phyloP scores from a whole-genome alignment of 53 echinoderm and acorn worm genomes.

The Actinopyga echinites region DNA sequence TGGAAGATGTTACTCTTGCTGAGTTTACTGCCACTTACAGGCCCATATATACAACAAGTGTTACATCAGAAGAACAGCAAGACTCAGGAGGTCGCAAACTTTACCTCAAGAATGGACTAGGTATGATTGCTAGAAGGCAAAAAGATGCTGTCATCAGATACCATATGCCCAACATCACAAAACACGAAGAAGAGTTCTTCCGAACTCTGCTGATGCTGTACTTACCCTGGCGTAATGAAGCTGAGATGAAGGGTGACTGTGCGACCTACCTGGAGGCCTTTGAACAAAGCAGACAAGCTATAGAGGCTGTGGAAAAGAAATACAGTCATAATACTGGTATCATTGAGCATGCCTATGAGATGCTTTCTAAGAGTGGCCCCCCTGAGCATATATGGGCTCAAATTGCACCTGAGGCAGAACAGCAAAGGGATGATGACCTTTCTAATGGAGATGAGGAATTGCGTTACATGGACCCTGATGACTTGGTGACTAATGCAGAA shows the following conservation, averaged over 20 bases:
- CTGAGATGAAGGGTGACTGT: neutral
- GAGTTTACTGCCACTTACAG: slow-evolving; percentile 37
- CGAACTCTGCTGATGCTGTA: slow-evolving; percentile 35
- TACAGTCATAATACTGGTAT: neutral
- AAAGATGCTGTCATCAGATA: neutral
- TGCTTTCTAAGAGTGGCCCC: slow-evolving; percentile 3
- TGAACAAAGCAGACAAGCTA: neutral
- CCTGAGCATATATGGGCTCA: slow-evolving; percentile 51
- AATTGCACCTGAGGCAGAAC: slow-evolving; percentile 24
- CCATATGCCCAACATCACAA: neutral
- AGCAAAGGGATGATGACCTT: slow-evolving; percentile 1
- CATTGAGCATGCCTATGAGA: slow-evolving; percentile 33
- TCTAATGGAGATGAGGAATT: slow-evolving; percentile 8
- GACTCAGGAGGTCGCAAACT: neutral
- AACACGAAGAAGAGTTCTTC: slow-evolving; percentile 19
- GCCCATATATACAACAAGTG: neutral
- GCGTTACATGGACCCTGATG: neutral
- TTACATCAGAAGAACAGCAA: neutral
- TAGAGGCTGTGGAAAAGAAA: neutral
- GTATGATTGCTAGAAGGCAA: neutral
- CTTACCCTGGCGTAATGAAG: slow-evolving; percentile 49
- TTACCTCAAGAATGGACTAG: slow-evolving; percentile 6
- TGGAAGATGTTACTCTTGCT: slow-evolving; percentile 29
- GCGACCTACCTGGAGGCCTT: slow-evolving; percentile 2
- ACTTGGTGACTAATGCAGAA: neutral